Evolutionary conservation across 30 jellyfish, hydroid and myxozoan species (phyloP).

Genomic region (Rhopilema esculentum): DNA sequence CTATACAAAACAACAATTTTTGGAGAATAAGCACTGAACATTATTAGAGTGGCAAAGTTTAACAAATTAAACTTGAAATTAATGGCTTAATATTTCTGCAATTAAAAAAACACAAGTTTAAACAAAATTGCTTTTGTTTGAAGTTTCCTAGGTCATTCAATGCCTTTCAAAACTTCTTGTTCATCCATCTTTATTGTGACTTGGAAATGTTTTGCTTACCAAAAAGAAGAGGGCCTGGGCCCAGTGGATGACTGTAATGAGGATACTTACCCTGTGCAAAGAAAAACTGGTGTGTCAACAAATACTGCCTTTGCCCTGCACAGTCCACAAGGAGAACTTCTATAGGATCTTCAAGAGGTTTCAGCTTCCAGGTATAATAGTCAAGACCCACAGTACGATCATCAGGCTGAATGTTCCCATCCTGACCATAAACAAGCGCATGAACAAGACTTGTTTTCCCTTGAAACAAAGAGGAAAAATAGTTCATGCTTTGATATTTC

Average conservation of each 20-base stretch:
- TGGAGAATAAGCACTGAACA: too few species aligned
- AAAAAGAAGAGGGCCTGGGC: background rate
- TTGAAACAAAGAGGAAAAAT: background rate
- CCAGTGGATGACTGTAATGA: background rate
- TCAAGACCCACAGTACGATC: conserved; percentile 88
- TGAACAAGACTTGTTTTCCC: conserved; percentile 91
- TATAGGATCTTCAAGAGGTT: conserved; percentile 57
- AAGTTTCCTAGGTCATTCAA: too few species aligned
- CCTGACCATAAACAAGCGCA: conserved; percentile 71
- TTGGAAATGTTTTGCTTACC: too few species aligned
- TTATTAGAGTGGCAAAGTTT: too few species aligned
- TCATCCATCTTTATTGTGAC: too few species aligned
- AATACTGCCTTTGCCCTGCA: conserved; percentile 95
- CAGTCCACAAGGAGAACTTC: conserved; percentile 89
- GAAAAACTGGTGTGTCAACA: conserved; percentile 93
- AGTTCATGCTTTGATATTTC: too few species aligned
- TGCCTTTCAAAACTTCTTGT: too few species aligned
- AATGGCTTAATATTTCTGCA: too few species aligned
- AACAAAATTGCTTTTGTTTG: too few species aligned
- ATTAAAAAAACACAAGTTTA: too few species aligned
- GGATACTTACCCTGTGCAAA: conserved; percentile 71
- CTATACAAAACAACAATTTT: too few species aligned
- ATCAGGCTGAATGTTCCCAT: conserved; percentile 46
- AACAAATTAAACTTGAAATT: too few species aligned
- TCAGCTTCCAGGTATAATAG: conserved; percentile 79